phyloP scores from a whole-genome alignment of 1,140 invertebrate genomes.

The Drosophila serrata region DNA sequence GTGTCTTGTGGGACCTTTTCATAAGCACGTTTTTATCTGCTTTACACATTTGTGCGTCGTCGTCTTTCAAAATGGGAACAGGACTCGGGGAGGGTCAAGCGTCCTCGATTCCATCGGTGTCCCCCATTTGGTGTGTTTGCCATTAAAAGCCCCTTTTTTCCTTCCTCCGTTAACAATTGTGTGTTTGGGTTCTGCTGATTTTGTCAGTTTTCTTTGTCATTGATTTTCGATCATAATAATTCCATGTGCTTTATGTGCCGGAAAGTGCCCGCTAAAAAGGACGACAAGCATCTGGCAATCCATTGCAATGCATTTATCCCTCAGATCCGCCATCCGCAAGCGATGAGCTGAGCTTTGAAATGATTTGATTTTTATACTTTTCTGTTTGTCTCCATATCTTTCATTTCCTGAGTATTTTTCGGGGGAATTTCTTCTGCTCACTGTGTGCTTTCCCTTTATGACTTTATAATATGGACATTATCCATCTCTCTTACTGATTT shows the following conservation, averaged over 20 bases:
- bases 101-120: constrained; percentile 19
- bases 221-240: constrained; percentile 82
- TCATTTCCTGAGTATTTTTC: constrained; percentile 31
- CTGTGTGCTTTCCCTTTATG: constrained; percentile 34
- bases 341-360: constrained; percentile 28
- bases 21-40: constrained; percentile 79
- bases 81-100: constrained; percentile 38
- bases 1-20: constrained; percentile 66
- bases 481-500: background rate
- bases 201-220: constrained; percentile 80
- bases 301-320: constrained; percentile 64
- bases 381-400: constrained; percentile 40
- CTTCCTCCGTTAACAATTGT: constrained; percentile 27
- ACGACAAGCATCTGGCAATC: constrained; percentile 55
- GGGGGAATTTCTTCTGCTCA: constrained; percentile 12
- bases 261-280: constrained; percentile 51
- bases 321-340: constrained; percentile 1
- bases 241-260: constrained; percentile 76
- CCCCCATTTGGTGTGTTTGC: constrained; percentile 17
- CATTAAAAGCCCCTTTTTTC: constrained; percentile 24
- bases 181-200: constrained; percentile 60
- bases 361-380: constrained; percentile 73
- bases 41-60: constrained; percentile 73
- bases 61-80: constrained; percentile 29
- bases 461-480: constrained; percentile 47